Evolutionary conservation across 1,140 invertebrate genomes (phyloP).

Genomic region (Triops longicaudatus): DNA sequence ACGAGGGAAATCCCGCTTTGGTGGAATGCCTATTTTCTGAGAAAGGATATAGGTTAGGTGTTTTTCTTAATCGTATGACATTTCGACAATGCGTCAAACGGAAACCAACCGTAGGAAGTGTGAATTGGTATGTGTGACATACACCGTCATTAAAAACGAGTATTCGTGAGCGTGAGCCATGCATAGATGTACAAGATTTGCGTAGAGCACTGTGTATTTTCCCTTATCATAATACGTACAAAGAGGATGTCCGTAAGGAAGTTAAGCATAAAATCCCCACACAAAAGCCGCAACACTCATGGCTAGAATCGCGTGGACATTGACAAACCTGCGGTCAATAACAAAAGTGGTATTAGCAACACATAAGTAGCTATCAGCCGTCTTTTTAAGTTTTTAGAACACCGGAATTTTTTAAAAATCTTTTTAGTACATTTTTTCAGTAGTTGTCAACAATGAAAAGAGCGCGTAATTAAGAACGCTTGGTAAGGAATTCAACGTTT

Average conservation of each 20-base stretch:
- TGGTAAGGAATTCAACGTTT: too few relatives aligned
- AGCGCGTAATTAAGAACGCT: too few relatives aligned
- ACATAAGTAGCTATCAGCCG: too few relatives aligned
- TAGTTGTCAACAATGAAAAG: too few relatives aligned
- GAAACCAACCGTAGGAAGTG: not conserved
- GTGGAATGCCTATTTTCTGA: not conserved
- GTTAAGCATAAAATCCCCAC: conserved; percentile 35
- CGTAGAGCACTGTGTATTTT: not conserved
- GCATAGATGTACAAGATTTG: too few relatives aligned
- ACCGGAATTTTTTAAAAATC: too few relatives aligned
- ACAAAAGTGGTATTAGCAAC: too few relatives aligned
- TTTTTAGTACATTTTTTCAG: too few relatives aligned
- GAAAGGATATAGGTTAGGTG: not conserved
- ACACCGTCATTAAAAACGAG: not conserved
- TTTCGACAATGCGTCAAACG: not conserved
- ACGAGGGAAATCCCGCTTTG: not conserved
- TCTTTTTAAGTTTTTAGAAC: too few relatives aligned
- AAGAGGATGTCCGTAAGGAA: not conserved
- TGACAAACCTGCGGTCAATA: conserved; percentile 34
- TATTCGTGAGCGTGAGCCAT: too few relatives aligned
- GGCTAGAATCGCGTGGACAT: conserved; percentile 34
- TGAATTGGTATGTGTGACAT: not conserved
- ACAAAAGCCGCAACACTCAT: conserved; percentile 35
- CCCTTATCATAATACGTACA: not conserved
- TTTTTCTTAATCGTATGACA: not conserved